Percentiles rank a stretch among this genome's conserved stretches.
Evolutionary conservation across 2,888 invertebrate species (phyloP).

Genomic region (Taenaris catops): DNA sequence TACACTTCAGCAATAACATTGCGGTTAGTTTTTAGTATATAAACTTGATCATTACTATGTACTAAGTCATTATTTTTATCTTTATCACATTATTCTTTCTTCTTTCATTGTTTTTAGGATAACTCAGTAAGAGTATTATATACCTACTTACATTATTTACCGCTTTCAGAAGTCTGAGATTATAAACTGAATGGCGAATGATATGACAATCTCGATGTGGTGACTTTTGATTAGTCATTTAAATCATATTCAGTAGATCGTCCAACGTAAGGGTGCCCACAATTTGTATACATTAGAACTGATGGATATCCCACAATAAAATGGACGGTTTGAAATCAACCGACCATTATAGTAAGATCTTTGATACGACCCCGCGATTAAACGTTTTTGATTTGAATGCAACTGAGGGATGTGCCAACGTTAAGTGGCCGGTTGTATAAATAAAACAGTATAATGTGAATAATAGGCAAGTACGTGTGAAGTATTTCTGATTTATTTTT

Average conservation of each 20-base stretch:
- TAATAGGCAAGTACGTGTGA: constrained; percentile 32
- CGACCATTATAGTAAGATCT: constrained; percentile 1
- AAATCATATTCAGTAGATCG: too few relatives aligned
- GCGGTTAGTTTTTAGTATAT: constrained; percentile 50
- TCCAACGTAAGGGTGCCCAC: constrained; percentile 34
- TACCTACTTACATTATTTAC: too few relatives aligned
- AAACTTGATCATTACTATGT: too few relatives aligned
- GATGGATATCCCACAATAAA: constrained; percentile 48
- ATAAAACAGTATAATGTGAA: constrained; percentile 71
- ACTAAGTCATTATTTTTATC: too few relatives aligned
- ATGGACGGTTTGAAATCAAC: constrained; percentile 41
- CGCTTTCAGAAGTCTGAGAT: too few relatives aligned
- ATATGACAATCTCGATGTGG: too few relatives aligned
- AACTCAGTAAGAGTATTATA: too few relatives aligned
- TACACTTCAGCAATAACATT: constrained; percentile 58
- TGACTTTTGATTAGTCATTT: too few relatives aligned
- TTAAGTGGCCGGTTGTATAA: constrained; percentile 55
- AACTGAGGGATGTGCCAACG: constrained; percentile 40
- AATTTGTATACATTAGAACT: constrained; percentile 15
- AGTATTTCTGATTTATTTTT: constrained; percentile 19
- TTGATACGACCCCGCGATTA: constrained; percentile 36
- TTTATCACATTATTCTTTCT: too few relatives aligned
- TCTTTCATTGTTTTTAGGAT: too few relatives aligned
- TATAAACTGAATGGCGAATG: too few relatives aligned
- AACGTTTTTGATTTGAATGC: not conserved